Conservation (phyloP, 2,888 invertebrate genomes). For the Eristalis tenax region DNA sequence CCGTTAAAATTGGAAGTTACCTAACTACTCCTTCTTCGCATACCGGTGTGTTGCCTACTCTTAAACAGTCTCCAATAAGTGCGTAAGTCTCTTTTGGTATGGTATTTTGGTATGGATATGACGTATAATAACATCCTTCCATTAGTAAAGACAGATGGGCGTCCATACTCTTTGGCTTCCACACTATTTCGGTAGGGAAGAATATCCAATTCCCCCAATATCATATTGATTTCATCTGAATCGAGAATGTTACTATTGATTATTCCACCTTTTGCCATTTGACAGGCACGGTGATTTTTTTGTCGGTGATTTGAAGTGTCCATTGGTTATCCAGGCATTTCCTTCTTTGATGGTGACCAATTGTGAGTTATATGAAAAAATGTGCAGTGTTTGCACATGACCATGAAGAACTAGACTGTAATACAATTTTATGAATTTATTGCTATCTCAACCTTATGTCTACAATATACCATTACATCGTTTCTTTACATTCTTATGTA, state of each 20-base stretch:
- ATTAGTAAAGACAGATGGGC: conserved; percentile 50
- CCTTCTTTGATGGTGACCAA: background rate
- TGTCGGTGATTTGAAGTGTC: no score
- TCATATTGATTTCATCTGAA: conserved; percentile 9
- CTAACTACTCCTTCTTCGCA: background rate
- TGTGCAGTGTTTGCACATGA: background rate
- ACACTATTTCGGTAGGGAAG: conserved; percentile 58
- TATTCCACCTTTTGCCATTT: conserved; percentile 47
- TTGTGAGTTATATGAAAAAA: background rate
- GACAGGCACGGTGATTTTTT: conserved; percentile 25
- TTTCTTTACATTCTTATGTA: background rate
- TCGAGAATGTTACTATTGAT: conserved; percentile 41
- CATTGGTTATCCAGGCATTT: background rate
- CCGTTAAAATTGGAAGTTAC: no score
- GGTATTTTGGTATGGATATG: background rate
- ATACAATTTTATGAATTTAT: background rate
- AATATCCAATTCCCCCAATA: conserved; percentile 47
- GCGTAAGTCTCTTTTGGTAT: background rate
- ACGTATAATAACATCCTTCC: conserved; percentile 41
- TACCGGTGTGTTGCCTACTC: conserved; percentile 5
- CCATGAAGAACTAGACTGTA: background rate
- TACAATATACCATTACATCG: background rate
- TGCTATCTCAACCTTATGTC: background rate
- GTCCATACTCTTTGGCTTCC: conserved; percentile 53
- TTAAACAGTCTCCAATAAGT: no score